Base-by-base conservation (phyloP, 2,888 invertebrate genomes). In the Amiota minor region DNA sequence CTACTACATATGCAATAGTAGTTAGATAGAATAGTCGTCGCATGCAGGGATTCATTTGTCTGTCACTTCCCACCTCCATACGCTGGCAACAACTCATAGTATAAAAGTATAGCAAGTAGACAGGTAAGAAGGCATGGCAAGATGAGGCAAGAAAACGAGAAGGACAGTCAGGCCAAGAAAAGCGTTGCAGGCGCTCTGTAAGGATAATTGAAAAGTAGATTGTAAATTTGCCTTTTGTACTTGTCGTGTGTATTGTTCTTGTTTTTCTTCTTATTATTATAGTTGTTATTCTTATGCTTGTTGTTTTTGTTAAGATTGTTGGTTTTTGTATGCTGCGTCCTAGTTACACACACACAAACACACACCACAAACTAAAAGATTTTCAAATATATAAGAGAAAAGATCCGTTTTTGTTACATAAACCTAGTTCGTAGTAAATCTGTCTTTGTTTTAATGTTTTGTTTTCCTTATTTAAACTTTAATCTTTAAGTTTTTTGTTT, bases 121-220 rank as follows among this genome's bases (percentile, higher is more conserved):
- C 35, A 35, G 35, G 23, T 23, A 23, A 23, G 3, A 23, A 23
- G 23, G 35, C 35, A 35, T 35, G 35, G 35, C 35, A 6, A 35
- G n/a, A n/a, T n/a, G n/a, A n/a, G 35, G 35, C 35, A 35, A 6
- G 23, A 3, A 2, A 3, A 3, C 35, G 6, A 35, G 35, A 35
- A 35, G 35, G 6, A 35, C 35, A 59, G 10, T 10, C 11, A 59
- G 59, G 59, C 59, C 59, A 59, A 59, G 59, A 59, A 59, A 59
- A 59, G 8, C 59, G 16, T 59, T 59, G 59, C 59, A 59, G 59
- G 59, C 59, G 59, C 59, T 11, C 59, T 59, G 59, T 59, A 59
- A 59, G 20, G 20, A 73, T 85, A 84, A 82, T 82, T 85, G 80
- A 76, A 83, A 83, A 84, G 84, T 85, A 85, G 83, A 86, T 83